phyloP scores from a whole-genome alignment of 2,113 vertebrate genomes.

The Chrysemys picta region DNA sequence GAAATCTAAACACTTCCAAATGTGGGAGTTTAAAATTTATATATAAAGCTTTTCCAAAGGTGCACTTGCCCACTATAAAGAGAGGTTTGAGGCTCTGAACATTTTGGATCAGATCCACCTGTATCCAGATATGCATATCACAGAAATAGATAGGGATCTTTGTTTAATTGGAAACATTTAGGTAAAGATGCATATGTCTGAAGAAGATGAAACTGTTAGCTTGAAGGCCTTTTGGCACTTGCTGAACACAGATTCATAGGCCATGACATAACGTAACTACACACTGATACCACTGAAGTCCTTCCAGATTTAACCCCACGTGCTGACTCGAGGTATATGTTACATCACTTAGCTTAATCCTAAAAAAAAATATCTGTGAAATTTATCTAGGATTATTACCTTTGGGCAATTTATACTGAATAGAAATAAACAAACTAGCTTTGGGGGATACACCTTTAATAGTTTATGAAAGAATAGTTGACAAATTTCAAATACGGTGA shows the following conservation, averaged over 20 bases:
- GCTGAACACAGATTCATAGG: rapidly evolving
- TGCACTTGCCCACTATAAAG: not conserved
- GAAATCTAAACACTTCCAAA: not conserved
- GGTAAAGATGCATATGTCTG: not conserved
- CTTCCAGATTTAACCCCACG: rapidly evolving
- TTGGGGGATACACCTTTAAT: not conserved
- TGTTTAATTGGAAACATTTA: not conserved
- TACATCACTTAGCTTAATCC: not conserved
- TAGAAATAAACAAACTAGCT: not conserved
- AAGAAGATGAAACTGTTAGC: not conserved
- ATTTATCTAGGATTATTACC: not conserved
- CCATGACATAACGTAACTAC: not conserved
- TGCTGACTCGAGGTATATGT: rapidly evolving
- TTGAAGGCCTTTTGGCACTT: not conserved
- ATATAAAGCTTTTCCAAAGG: not conserved
- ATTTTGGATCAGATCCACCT: not conserved
- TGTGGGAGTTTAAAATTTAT: not conserved
- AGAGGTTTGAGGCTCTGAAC: not conserved
- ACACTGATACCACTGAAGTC: rapidly evolving
- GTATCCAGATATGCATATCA: not conserved
- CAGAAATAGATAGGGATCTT: not conserved
- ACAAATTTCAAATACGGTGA: not conserved
- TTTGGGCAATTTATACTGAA: not conserved
- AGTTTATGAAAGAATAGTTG: not conserved
- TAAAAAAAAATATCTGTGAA: not conserved